Base-by-base conservation (phyloP, 1,140 invertebrate species). In the Lanistes nyassanus region DNA sequence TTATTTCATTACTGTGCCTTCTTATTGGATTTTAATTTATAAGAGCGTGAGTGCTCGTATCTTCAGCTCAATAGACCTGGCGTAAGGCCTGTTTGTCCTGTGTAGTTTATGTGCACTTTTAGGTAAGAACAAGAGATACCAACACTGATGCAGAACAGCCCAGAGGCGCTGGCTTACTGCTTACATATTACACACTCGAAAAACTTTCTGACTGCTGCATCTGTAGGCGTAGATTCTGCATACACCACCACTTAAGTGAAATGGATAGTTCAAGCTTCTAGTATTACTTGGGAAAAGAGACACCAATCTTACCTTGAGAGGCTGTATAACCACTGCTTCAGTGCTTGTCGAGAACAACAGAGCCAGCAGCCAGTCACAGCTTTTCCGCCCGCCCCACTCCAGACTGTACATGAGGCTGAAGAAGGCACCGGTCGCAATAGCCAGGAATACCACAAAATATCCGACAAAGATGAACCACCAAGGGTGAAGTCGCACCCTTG, bases 401-500 rank as follows among this genome's bases (percentile, higher is more conserved):
- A 92, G 88, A 36, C 90, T 91, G 79, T 91, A 91, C 31, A 90
- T 87, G 83, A 90, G 91, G 21, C 91, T 85, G 80, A 91, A 91
- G 79, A 89, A 89, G 11, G 89, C 83, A 0, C 90, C 89, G 3
- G 87, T 81, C 55, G 77, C 71, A 60, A 91, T 89, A 11, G 84
- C 83, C 16, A 86, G n/a, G 3, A 89, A 36, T 9, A 88, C 84
- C 9, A 92, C 56, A 1, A 85, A 56, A 71, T 84, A 85, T 16
- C 76, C 82, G 53, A 84, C 73, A 56, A 83, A 76, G 21, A 84
- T 78, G 36, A 67, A 72, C 83, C 84, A 84, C 82, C 82, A 82
- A 13, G 84, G 84, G 29, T 76, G 67, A 1, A 76, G 42, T 1
- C 26, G 6, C 34, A n/a, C 31, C 13, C 37, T 37, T 19, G 37